These are phyloP conservation scores for Cerceris rybyensis DNA, from an alignment of 2,888 invertebrate species.

Conservation along the genomic window DNA sequence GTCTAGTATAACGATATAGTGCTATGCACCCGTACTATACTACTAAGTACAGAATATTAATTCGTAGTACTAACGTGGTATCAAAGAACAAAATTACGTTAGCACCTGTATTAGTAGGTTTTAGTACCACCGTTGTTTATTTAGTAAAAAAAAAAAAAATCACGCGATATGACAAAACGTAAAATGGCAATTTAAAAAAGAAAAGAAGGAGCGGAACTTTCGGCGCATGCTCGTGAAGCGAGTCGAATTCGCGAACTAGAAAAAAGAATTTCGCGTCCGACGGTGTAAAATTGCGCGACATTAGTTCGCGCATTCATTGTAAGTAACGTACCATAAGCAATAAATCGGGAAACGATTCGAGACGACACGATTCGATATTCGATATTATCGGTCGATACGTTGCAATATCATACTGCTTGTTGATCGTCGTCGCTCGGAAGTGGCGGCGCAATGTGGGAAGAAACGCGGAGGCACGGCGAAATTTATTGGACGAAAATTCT, in stretches of 20 bases:
- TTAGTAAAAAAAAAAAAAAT: too few relatives aligned
- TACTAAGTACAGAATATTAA: too few relatives aligned
- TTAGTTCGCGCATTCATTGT: conserved; percentile 21
- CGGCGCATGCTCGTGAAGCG: conserved; percentile 1
- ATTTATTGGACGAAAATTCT: conserved; percentile 4
- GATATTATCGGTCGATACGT: conserved; percentile 20
- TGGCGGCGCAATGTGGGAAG: background rate
- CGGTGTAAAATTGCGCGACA: conserved; percentile 29
- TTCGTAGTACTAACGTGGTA: too few relatives aligned
- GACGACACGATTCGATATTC: conserved; percentile 18
- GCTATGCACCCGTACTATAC: too few relatives aligned
- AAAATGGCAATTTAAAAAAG: background rate
- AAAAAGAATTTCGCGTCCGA: conserved; percentile 16
- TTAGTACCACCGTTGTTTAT: too few relatives aligned
- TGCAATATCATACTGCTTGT: conserved; percentile 32
- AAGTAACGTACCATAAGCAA: conserved; percentile 40
- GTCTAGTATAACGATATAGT: too few relatives aligned
- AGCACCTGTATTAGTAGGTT: too few relatives aligned
- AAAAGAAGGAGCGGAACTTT: background rate
- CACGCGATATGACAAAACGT: too few relatives aligned
- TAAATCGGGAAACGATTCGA: conserved; percentile 34
- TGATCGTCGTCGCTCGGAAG: conserved; percentile 14
- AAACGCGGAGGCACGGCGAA: conserved; percentile 14
- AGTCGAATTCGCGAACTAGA: conserved; percentile 2
- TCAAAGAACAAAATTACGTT: too few relatives aligned